These are phyloP conservation scores for Catharus ustulatus DNA, from an alignment of 2,797 vertebrate genomes.

Conservation along the genomic window DNA sequence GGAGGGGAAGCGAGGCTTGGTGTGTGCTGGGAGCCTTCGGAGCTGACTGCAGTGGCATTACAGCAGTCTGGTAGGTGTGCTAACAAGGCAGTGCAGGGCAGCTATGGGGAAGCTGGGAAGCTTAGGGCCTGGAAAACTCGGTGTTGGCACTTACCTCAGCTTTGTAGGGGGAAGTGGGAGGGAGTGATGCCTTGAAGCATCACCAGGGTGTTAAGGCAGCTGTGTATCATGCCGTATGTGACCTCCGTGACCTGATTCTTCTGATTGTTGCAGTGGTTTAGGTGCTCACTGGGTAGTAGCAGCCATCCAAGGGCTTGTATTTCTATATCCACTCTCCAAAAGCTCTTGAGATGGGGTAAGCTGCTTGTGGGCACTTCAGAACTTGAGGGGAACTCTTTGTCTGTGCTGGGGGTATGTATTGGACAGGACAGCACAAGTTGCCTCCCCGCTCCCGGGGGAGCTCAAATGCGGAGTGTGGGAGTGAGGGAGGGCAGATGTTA, in stretches of 20 bases:
- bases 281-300: not conserved
- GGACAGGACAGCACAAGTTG: not conserved
- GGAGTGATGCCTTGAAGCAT: not conserved
- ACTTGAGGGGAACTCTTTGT: not conserved
- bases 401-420: not conserved
- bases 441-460: not conserved
- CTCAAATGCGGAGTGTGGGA: rapidly evolving
- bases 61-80: not conserved
- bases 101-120: not conserved
- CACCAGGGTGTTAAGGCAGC: not conserved
- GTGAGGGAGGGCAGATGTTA: not conserved
- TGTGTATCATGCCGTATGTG: not conserved
- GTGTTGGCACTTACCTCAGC: not conserved
- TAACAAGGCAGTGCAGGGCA: not conserved
- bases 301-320: not conserved
- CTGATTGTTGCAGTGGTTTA: rapidly evolving
- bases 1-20: not conserved
- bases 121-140: not conserved
- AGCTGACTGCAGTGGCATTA: not conserved
- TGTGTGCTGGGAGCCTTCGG: rapidly evolving
- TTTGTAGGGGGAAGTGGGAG: not conserved
- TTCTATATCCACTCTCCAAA: not conserved
- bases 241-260: not conserved
- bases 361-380: not conserved
- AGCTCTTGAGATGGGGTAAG: not conserved